Evolutionary conservation across 2,113 vertebrate species (phyloP).

Genomic region (Neoarius graeffei): DNA sequence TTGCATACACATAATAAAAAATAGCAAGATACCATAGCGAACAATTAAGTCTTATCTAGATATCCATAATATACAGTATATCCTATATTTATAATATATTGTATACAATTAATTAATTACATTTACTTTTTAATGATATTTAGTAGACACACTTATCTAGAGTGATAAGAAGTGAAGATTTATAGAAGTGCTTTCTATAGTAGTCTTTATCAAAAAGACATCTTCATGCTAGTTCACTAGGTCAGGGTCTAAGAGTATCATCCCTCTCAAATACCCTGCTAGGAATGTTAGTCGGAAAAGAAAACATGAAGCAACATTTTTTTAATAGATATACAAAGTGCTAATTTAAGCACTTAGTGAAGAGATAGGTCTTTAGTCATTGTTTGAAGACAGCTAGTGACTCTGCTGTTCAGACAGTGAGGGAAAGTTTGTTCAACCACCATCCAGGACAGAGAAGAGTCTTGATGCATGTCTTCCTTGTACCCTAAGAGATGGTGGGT

Average conservation of each 20-base stretch:
- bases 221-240: not conserved
- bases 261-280: not conserved
- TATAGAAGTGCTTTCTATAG: not conserved
- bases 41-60: not conserved
- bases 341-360: not conserved
- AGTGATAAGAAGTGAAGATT: not conserved
- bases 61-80: not conserved
- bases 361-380: not conserved
- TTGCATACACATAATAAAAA: not conserved
- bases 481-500: not conserved
- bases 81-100: not conserved
- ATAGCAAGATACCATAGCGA: not conserved
- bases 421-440: not conserved
- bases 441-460: not conserved
- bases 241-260: not conserved
- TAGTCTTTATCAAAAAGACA: not conserved
- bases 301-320: not conserved
- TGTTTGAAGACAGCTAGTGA: not conserved
- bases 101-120: not conserved
- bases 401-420: not conserved
- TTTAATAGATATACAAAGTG: not conserved
- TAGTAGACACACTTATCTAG: not conserved
- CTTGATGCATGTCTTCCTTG: not conserved
- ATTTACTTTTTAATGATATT: not conserved
- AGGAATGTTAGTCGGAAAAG: not conserved